Percentiles rank a stretch among this genome's conserved stretches.
Evolutionary conservation across 2,888 invertebrate genomes (phyloP).

Genomic region (Sphaerophoria taeniata): DNA sequence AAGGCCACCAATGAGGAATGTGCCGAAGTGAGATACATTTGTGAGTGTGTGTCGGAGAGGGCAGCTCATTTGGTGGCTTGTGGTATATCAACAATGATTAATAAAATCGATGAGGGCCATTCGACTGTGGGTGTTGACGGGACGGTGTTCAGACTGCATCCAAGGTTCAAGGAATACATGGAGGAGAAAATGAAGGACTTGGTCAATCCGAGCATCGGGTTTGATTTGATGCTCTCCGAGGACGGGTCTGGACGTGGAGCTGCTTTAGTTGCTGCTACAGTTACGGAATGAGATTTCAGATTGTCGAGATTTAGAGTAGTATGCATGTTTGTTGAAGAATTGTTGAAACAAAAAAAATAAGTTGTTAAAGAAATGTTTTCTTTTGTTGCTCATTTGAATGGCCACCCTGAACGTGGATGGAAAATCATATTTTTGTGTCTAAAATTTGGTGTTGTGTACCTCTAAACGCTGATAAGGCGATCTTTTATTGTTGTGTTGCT

Average conservation of each 20-base stretch:
- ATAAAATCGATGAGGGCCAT: constrained; percentile 93
- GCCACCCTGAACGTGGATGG: neutral
- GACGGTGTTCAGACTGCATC: constrained; percentile 97
- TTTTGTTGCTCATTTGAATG: neutral
- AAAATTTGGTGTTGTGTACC: neutral
- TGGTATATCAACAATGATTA: constrained; percentile 92
- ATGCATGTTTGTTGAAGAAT: neutral
- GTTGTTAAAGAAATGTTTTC: neutral
- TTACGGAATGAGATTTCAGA: constrained; percentile 15
- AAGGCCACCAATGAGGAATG: constrained; percentile 94
- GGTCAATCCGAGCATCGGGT: constrained; percentile 89
- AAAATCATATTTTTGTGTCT: too few species aligned
- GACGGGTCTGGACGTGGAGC: constrained; percentile 98
- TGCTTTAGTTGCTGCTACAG: constrained; percentile 94
- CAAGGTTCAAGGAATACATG: constrained; percentile 97
- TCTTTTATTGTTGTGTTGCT: neutral
- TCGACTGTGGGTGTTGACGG: constrained; percentile 98
- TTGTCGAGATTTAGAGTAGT: neutral
- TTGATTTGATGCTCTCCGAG: constrained; percentile 96
- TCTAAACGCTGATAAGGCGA: constrained; percentile 13
- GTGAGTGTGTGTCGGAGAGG: constrained; percentile 93
- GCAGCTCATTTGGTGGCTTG: constrained; percentile 96
- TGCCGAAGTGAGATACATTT: constrained; percentile 94
- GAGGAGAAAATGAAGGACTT: constrained; percentile 91
- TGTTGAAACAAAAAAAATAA: neutral